Base-by-base conservation (phyloP, 2,888 invertebrate genomes). In the Chymomyza caudatula region DNA sequence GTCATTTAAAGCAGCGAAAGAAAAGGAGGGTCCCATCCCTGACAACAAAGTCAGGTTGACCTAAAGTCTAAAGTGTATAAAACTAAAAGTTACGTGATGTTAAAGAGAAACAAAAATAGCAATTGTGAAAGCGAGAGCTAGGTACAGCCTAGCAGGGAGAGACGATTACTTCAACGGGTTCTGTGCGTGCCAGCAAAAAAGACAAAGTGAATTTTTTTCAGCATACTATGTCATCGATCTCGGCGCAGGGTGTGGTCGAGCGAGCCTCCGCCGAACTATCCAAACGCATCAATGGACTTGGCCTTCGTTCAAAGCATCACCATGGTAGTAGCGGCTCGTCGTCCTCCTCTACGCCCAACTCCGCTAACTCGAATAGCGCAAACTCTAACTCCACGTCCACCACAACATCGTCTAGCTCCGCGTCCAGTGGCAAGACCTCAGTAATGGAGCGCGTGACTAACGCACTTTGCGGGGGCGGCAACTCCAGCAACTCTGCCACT, bases 361-460 rank as follows among this genome's bases (percentile, higher is more conserved):
- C 73, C 37, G 3, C 25, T 17, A 51, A 25, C 29, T 23, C 54
- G n/a, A 53, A 61, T 5, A 53, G 23, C 53, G 11, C 60, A 15
- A 23, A 22, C 44, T 13, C 60, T 15, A 80, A 83, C 23, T 68
- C 77, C 20, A 67, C 71, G 60, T 61, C 77, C 37, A 73, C 74
- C 23, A 54, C 73, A 5, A 37, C 72, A 20, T 71, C 77, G 37
- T 73, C 75, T 13, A 44, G 74, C 13, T 73, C 82, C 37, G 69
- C 86, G 51, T 92, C 93, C 76, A 90, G 91, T 69, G 91, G 91
- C 69, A 92, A 93, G 84, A 92, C 93, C 23, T 94, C 94, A 89
- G 96, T 96, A 74, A 96, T 96, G 92, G 96, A 96, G 90, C 94
- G 96, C 77, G 96, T 96, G 65, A 96, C 96, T 55, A 95, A 95